Conservation (phyloP, 2,888 invertebrate species). For the Oeneis ivallda region DNA sequence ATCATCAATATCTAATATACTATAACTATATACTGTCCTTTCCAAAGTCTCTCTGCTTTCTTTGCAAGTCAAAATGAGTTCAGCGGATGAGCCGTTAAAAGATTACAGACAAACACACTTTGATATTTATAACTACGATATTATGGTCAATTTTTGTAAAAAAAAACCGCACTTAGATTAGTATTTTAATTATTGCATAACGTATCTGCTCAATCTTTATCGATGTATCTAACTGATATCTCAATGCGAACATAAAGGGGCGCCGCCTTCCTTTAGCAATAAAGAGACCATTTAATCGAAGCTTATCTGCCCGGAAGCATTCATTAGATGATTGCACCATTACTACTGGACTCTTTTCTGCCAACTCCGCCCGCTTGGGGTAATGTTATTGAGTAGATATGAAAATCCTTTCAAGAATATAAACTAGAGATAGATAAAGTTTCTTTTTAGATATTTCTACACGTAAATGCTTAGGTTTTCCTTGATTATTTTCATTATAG, state of each 20-base stretch:
- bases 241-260: conserved; percentile 75
- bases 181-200: background rate
- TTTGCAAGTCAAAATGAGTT: too few species aligned
- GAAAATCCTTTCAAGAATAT: conserved; percentile 28
- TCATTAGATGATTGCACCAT: conserved; percentile 82
- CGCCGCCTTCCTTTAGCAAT: conserved; percentile 77
- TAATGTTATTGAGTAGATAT: conserved; percentile 32
- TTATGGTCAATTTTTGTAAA: too few species aligned
- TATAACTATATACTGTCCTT: too few species aligned
- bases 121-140: too few species aligned
- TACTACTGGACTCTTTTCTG: conserved; percentile 72
- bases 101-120: too few species aligned
- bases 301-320: conserved; percentile 81
- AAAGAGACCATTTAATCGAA: conserved; percentile 81
- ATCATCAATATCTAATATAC: too few species aligned
- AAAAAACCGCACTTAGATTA: too few species aligned
- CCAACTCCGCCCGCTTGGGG: conserved; percentile 54
- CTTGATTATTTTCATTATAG: background rate
- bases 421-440: background rate
- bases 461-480: background rate
- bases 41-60: too few species aligned
- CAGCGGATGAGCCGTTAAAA: too few species aligned
- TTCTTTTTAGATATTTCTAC: background rate
- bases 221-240: conserved; percentile 57
- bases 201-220: conserved; percentile 25